Evolutionary conservation across 1,140 invertebrate species (phyloP).

Genomic region (Whitmania pigra): DNA sequence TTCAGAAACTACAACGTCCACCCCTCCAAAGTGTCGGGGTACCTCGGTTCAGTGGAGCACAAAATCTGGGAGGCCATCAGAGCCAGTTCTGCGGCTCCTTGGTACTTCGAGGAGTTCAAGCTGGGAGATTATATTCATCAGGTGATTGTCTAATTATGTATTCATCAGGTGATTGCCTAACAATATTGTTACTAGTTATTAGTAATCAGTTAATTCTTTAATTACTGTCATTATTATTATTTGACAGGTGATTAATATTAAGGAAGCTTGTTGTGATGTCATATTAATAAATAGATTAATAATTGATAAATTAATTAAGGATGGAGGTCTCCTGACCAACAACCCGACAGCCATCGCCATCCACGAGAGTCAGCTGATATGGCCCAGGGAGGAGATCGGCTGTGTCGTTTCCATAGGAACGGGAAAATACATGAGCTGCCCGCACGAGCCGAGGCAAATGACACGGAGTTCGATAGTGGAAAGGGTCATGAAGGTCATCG

Average conservation of each 20-base stretch:
- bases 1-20: constrained; percentile 80
- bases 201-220: too few species aligned
- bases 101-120: constrained; percentile 76
- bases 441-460: constrained; percentile 29
- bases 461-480: constrained; percentile 49
- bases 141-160: constrained; percentile 40
- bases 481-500: constrained; percentile 69
- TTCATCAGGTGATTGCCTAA: too few species aligned
- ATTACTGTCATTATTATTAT: too few species aligned
- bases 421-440: constrained; percentile 45
- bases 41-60: constrained; percentile 61
- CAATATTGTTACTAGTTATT: too few species aligned
- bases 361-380: constrained; percentile 62
- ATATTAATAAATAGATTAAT: not conserved
- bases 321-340: constrained; percentile 74
- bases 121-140: constrained; percentile 64
- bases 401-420: constrained; percentile 80
- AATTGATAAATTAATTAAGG: constrained; percentile 43
- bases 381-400: constrained; percentile 64
- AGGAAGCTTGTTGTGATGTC: too few species aligned
- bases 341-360: constrained; percentile 79
- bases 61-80: constrained; percentile 73
- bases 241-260: too few species aligned
- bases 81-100: constrained; percentile 80
- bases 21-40: constrained; percentile 58